A percentile compares a stretch with the other conserved stretches of the same genome.
These are phyloP conservation scores for Piliocolobus tephrosceles DNA, from an alignment of 2,113 vertebrate genomes.

Conservation along the genomic window DNA sequence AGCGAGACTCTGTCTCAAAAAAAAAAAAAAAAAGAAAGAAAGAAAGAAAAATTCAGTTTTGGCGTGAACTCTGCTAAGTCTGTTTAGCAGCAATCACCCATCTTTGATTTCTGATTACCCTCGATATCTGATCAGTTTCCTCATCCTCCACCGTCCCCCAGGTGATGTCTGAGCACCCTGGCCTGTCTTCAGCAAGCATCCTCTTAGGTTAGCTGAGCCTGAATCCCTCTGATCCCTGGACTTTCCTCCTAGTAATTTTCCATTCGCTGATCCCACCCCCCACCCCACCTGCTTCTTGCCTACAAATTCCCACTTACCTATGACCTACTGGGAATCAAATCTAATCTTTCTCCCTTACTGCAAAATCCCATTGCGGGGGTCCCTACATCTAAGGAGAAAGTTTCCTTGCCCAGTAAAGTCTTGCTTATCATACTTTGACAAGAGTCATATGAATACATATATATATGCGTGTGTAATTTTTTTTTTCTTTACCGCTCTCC, in stretches of 20 bases:
- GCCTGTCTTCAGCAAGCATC: background rate
- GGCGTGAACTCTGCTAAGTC: background rate
- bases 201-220: background rate
- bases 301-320: background rate
- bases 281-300: background rate
- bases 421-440: background rate
- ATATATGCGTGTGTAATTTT: background rate
- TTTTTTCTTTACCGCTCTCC: background rate
- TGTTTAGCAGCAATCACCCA: background rate
- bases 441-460: background rate
- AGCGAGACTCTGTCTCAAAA: too few species aligned
- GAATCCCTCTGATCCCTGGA: background rate
- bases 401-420: too few species aligned
- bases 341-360: background rate
- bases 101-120: background rate
- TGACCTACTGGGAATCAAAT: background rate
- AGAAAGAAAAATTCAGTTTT: background rate
- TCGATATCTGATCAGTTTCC: background rate
- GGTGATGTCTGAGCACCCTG: background rate
- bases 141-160: background rate
- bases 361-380: background rate
- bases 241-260: background rate
- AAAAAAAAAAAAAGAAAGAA: too few species aligned
- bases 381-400: background rate
- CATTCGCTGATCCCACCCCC: rapidly evolving